Percentiles rank a stretch among this genome's conserved stretches.
phyloP scores from a whole-genome alignment of 2,888 invertebrate species.

The Merodon equestris region DNA sequence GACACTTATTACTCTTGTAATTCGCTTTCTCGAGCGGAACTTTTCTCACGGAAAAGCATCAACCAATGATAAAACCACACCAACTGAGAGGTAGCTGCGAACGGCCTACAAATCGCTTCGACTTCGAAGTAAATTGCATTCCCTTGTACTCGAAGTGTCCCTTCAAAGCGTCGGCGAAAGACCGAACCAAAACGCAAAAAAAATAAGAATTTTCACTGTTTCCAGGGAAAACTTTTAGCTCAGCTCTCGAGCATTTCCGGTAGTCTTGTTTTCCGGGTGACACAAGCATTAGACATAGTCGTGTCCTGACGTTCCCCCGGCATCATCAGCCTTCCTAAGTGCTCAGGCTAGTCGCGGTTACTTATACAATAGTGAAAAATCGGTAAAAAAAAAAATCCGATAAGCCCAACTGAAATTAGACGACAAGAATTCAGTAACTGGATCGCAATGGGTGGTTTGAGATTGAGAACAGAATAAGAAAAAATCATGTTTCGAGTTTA shows the following conservation, averaged over 20 bases:
- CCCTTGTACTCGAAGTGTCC: conserved; percentile 36
- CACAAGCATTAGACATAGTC: conserved; percentile 40
- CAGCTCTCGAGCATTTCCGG: conserved; percentile 60
- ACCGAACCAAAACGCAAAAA: conserved; percentile 4
- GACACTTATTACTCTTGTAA: conserved; percentile 63
- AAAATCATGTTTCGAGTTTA: conserved; percentile 30
- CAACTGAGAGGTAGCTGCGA: conserved; percentile 44
- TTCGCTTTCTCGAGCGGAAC: conserved; percentile 43
- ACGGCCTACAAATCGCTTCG: conserved; percentile 66
- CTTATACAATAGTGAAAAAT: neutral
- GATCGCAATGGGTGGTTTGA: conserved; percentile 24
- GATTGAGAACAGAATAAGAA: too few species aligned
- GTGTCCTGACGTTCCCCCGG: neutral
- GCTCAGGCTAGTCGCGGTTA: conserved; percentile 37
- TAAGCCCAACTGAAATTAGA: conserved; percentile 50
- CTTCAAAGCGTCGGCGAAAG: conserved; percentile 10
- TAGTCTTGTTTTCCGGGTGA: conserved; percentile 46
- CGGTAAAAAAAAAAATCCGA: conserved; percentile 43
- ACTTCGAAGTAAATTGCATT: conserved; percentile 59
- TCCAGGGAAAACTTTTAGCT: conserved; percentile 35
- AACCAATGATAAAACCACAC: neutral
- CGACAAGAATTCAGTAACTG: conserved; percentile 38
- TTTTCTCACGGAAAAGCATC: conserved; percentile 60
- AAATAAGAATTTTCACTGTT: too few species aligned
- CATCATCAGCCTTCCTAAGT: conserved; percentile 29